These are phyloP conservation scores for Siniperca knerii DNA, from an alignment of 2,113 vertebrate species.

Conservation along the genomic window DNA sequence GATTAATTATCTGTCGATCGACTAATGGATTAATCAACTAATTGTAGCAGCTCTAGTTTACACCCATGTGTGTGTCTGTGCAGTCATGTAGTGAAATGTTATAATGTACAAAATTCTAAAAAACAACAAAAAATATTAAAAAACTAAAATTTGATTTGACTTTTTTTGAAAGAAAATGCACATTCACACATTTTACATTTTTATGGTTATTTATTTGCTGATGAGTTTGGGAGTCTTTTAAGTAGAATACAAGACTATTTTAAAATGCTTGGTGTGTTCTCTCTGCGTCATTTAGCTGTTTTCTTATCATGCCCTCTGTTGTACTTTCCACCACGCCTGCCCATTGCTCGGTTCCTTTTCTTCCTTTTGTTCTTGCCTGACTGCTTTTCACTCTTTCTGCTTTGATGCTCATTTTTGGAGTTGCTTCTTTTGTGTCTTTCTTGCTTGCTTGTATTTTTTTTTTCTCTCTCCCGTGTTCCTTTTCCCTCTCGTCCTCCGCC, in stretches of 20 bases:
- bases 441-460: constrained; percentile 67
- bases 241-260: constrained; percentile 27
- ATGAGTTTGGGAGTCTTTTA: constrained; percentile 38
- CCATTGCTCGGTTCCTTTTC: constrained; percentile 64
- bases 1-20: not conserved
- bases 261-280: constrained; percentile 33
- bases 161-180: not conserved
- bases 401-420: constrained; percentile 81
- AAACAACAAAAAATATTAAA: not conserved
- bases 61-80: not conserved
- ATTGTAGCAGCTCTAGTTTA: not conserved
- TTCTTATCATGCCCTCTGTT: constrained; percentile 69
- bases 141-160: not conserved
- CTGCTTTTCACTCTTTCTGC: constrained; percentile 73
- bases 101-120: not conserved
- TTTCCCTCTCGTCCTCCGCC: constrained; percentile 71
- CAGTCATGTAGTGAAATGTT: not conserved
- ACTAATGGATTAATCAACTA: not conserved
- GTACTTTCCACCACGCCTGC: constrained; percentile 66
- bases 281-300: constrained; percentile 65
- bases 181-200: not conserved
- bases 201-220: constrained; percentile 10
- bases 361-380: constrained; percentile 71
- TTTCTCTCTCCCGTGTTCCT: constrained; percentile 53
- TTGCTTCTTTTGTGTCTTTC: constrained; percentile 77